These are phyloP conservation scores for Eulithis prunata DNA, from an alignment of 2,888 invertebrate genomes.

Conservation along the genomic window DNA sequence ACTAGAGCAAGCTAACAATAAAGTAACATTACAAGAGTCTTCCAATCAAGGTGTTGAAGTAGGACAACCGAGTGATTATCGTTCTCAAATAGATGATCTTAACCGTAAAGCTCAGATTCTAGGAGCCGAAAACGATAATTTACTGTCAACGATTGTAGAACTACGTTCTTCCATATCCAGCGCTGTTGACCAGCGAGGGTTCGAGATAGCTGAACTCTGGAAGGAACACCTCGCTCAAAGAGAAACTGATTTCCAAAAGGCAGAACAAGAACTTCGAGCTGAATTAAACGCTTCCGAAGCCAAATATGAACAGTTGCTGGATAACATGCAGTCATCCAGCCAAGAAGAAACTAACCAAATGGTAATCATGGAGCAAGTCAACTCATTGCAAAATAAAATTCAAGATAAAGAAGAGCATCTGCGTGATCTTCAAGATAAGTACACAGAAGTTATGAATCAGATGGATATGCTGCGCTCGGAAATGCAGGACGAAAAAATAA, in stretches of 20 bases:
- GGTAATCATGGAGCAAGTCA: constrained; percentile 70
- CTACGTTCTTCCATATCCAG: constrained; percentile 75
- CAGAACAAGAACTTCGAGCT: constrained; percentile 76
- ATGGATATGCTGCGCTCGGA: constrained; percentile 74
- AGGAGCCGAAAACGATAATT: constrained; percentile 73
- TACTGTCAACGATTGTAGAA: constrained; percentile 76
- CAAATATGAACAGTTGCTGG: constrained; percentile 76
- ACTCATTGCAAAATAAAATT: constrained; percentile 71
- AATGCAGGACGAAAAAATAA: constrained; percentile 76
- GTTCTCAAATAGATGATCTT: constrained; percentile 60
- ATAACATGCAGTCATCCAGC: constrained; percentile 73
- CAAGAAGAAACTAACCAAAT: constrained; percentile 78
- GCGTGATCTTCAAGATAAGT: constrained; percentile 70
- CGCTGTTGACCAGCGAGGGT: constrained; percentile 87
- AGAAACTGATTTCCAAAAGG: constrained; percentile 85
- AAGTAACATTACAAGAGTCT: constrained; percentile 61
- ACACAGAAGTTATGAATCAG: constrained; percentile 69
- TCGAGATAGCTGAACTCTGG: constrained; percentile 88
- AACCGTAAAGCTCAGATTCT: constrained; percentile 65
- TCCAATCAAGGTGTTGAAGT: constrained; percentile 53
- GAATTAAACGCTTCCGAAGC: constrained; percentile 80
- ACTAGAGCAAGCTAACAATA: constrained; percentile 69
- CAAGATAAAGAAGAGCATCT: constrained; percentile 77
- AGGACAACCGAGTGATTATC: constrained; percentile 48
- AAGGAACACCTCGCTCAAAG: constrained; percentile 87